Evolutionary conservation across 64 coral and sea anemone genomes (phyloP), one percentile per base, ranked within the genome.

Genomic region (Actinia equina): DNA sequence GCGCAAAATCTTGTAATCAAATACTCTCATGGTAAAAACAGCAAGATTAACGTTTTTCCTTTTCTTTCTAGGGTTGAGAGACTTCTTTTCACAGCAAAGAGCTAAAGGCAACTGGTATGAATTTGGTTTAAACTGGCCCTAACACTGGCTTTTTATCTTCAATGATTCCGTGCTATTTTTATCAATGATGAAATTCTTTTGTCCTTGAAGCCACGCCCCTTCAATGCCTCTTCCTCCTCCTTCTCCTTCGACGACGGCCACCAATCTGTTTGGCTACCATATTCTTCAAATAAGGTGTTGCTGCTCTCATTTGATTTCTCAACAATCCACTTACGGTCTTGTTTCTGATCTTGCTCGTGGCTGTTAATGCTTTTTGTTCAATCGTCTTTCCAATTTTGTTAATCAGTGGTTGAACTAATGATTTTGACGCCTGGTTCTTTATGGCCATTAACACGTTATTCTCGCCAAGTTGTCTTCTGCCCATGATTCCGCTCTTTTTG

Each of bases 201-300:
- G 67, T 71, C 26, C 67, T 71, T 37, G 67, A 37, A 71, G 26
- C 20, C 17, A 8, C 64, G 64, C 25, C 25, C 20, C 3, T 64
- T 64, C 61, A 64, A 22, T 71, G 37, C 67, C 67, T 71, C 67
- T 74, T 74, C 41, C 69, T 74, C 12, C 67, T 71, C 67, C 25
- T 71, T 17, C 23, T 71, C 25, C 25, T 71, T 37, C 25, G 23
- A 6, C 67, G 67, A 20, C 67, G 67, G 37, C 67, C 67, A 30
- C 67, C 67, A 30, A 71, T 71, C 25, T 71, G 67, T 25, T 71
- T 71, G 22, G 62, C 62, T 65, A 65, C 6, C 62, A 65, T 23
- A 65, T 65, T 65, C 12, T 65, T 65, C 62, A 71, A 37, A 71
- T 37, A 71, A 71, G 67, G 67, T 71, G 67, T 71, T 71, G 67